Percentiles rank a stretch among this genome's conserved stretches.
Conservation (phyloP, 2,113 vertebrate genomes). For the Hirundichthys speculiger region DNA sequence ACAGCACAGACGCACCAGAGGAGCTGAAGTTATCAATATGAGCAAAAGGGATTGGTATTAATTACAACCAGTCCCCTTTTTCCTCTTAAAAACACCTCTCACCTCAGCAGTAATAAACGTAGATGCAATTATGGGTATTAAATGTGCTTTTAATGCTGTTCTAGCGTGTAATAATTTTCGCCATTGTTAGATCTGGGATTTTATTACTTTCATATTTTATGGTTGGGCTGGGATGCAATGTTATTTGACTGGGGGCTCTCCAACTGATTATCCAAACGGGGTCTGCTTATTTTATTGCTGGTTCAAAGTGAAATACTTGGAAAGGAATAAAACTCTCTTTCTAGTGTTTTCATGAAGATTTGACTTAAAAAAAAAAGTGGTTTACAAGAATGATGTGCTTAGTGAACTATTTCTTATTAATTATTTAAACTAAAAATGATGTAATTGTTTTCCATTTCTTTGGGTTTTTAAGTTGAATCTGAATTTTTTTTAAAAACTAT, state of each 20-base stretch:
- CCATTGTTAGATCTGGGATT: neutral
- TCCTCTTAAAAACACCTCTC: neutral
- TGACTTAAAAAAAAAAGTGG: too few species aligned
- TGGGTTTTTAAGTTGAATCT: too few species aligned
- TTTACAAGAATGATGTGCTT: too few species aligned
- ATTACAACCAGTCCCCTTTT: neutral
- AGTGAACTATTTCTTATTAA: too few species aligned
- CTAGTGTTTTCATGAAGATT: too few species aligned
- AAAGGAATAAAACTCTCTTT: neutral
- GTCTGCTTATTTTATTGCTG: neutral
- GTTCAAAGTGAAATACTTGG: neutral
- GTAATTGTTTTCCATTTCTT: too few species aligned
- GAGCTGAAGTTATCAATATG: neutral
- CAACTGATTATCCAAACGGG: neutral
- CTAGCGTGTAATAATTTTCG: neutral
- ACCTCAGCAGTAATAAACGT: neutral
- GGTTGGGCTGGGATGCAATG: neutral
- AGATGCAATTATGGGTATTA: neutral
- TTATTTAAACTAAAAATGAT: too few species aligned
- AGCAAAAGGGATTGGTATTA: neutral
- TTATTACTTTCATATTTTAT: neutral
- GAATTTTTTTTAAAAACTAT: too few species aligned
- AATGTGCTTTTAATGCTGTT: slow-evolving; percentile 15
- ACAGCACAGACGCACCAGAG: neutral
- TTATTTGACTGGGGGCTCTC: slow-evolving; percentile 5